Percentiles rank a stretch among this genome's conserved stretches.
These are phyloP conservation scores for Suillia variegata DNA, from an alignment of 2,888 invertebrate genomes.

Conservation along the genomic window DNA sequence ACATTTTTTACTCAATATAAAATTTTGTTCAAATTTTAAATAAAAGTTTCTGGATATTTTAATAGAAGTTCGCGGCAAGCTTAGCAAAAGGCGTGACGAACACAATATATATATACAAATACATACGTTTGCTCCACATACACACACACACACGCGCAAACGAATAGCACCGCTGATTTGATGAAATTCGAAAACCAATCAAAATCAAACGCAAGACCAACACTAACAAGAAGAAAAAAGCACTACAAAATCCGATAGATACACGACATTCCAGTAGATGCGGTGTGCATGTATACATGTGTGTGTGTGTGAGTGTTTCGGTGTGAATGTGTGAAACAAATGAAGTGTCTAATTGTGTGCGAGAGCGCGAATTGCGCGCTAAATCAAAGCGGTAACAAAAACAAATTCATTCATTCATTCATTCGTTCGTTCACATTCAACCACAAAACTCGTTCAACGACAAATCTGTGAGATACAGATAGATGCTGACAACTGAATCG, in stretches of 20 bases:
- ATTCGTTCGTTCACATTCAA: neutral
- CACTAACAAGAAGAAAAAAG: conserved; percentile 25
- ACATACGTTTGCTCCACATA: no score
- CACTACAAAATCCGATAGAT: conserved; percentile 20
- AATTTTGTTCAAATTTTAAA: no score
- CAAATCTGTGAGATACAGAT: conserved; percentile 37
- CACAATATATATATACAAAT: no score
- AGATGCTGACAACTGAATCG: neutral
- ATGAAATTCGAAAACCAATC: conserved; percentile 54
- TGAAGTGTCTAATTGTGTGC: conserved; percentile 14
- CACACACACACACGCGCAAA: no score
- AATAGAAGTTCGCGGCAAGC: no score
- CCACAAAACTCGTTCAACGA: conserved; percentile 3
- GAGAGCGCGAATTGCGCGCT: neutral
- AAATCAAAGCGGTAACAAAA: conserved; percentile 3
- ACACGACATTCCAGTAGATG: conserved; percentile 22
- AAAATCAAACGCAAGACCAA: conserved; percentile 48
- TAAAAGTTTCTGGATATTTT: no score
- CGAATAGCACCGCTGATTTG: conserved; percentile 42
- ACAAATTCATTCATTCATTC: conserved; percentile 17
- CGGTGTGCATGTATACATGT: neutral
- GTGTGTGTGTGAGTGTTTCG: no score
- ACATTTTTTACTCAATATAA: no score
- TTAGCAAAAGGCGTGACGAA: neutral
- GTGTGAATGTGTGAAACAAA: conserved; percentile 7